A percentile compares a stretch with the other conserved stretches of the same genome.
Conservation (phyloP, 2,888 invertebrate genomes). For the Chymomyza caudatula region DNA sequence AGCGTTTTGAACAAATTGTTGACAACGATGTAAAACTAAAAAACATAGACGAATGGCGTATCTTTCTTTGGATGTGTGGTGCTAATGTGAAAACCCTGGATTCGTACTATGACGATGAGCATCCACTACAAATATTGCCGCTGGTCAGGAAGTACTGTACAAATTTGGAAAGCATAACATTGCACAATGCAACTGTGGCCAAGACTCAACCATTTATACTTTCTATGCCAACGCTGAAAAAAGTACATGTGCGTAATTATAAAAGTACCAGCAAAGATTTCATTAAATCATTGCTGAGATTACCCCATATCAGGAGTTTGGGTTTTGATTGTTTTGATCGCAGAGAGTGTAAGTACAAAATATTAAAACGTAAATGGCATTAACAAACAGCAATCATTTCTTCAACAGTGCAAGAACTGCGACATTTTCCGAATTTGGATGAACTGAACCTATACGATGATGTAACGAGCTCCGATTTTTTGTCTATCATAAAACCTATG, state of each 20-base stretch:
- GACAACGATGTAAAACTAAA: conserved; percentile 46
- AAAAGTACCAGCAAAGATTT: conserved; percentile 55
- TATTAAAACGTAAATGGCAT: background rate
- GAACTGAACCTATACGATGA: conserved; percentile 52
- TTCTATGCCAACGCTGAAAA: conserved; percentile 29
- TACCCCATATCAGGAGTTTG: conserved; percentile 41
- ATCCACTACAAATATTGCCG: conserved; percentile 49
- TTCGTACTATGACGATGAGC: conserved; percentile 53
- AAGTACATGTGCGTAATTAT: conserved; percentile 51
- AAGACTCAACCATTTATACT: conserved; percentile 40
- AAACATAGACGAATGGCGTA: conserved; percentile 53
- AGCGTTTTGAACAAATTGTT: conserved; percentile 41
- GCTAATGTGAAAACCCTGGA: conserved; percentile 36
- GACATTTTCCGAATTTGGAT: conserved; percentile 37
- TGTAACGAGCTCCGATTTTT: conserved; percentile 46
- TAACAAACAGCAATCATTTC: background rate
- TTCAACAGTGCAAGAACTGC: conserved; percentile 49
- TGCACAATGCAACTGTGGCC: conserved; percentile 48
- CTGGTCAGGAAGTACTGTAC: conserved; percentile 43
- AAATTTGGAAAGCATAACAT: conserved; percentile 43
- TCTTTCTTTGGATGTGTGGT: conserved; percentile 55
- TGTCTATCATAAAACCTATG: conserved; percentile 40
- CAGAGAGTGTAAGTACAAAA: conserved; percentile 39
- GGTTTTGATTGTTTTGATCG: conserved; percentile 54
- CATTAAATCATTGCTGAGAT: conserved; percentile 34